Conservation (phyloP, 2,888 invertebrate species). For the Globia sparganii region DNA sequence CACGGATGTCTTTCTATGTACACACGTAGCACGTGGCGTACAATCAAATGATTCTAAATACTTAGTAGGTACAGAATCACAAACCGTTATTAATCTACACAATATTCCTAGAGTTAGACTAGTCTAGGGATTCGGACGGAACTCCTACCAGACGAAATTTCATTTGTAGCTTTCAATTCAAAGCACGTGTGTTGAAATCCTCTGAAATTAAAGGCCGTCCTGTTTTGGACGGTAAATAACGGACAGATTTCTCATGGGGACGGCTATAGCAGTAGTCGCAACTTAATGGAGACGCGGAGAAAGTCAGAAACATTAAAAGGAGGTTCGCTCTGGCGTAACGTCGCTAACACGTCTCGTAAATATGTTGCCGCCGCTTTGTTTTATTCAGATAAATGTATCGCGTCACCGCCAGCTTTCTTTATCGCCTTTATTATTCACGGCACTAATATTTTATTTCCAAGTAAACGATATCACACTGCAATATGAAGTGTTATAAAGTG, state of each 20-base stretch:
- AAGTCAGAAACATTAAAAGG: slow-evolving; percentile 69
- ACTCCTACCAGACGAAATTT: slow-evolving; percentile 50
- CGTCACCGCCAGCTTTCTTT: slow-evolving; percentile 67
- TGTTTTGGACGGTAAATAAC: slow-evolving; percentile 67
- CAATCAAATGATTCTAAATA: slow-evolving; percentile 16
- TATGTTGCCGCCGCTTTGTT: slow-evolving; percentile 67
- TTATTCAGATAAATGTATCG: slow-evolving; percentile 74
- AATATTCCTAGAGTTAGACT: slow-evolving; percentile 35
- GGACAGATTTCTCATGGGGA: slow-evolving; percentile 71
- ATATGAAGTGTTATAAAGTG: slow-evolving; percentile 18
- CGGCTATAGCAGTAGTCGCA: slow-evolving; percentile 66
- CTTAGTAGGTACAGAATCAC: slow-evolving; percentile 9
- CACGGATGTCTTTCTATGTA: slow-evolving; percentile 5
- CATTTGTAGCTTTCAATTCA: slow-evolving; percentile 65
- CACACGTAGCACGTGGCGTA: neutral
- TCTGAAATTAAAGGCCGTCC: slow-evolving; percentile 69
- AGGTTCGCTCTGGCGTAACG: slow-evolving; percentile 65
- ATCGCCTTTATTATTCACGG: slow-evolving; percentile 70
- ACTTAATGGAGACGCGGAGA: slow-evolving; percentile 70
- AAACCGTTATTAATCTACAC: slow-evolving; percentile 30
- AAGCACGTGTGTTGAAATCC: slow-evolving; percentile 71
- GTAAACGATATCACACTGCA: slow-evolving; percentile 54
- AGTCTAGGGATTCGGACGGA: slow-evolving; percentile 36
- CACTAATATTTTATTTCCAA: slow-evolving; percentile 67
- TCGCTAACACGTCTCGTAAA: slow-evolving; percentile 69